A percentile compares a stretch with the other conserved stretches of the same genome.
These are phyloP conservation scores for Eretmodus cyanostictus DNA, from an alignment of 2,113 vertebrate species.

Conservation along the genomic window DNA sequence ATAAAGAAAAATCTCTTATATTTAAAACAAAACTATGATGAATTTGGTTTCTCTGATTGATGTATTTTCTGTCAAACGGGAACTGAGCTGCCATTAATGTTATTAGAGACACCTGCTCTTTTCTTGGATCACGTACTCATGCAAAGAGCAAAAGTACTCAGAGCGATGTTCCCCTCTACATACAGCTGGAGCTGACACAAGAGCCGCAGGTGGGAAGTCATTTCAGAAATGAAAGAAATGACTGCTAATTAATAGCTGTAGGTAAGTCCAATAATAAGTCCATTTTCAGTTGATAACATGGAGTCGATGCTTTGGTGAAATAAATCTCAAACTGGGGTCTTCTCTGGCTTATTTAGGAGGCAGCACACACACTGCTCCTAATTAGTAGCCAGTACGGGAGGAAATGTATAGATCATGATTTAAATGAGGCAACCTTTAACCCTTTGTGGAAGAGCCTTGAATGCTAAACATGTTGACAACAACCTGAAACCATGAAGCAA, in stretches of 20 bases:
- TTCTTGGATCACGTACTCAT: background rate
- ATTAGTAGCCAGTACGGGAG: slow-evolving; percentile 2
- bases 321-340: background rate
- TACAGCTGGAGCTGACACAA: slow-evolving; percentile 12
- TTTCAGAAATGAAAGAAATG: slow-evolving; percentile 4
- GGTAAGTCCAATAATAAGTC: slow-evolving; percentile 33
- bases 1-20: background rate
- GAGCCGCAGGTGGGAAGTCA: slow-evolving; percentile 30
- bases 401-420: background rate
- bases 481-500: background rate
- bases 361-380: background rate
- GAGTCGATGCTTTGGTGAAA: background rate
- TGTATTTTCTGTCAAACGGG: background rate
- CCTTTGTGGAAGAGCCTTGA: background rate
- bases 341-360: background rate
- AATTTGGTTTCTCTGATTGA: background rate
- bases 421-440: background rate
- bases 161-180: background rate
- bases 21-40: background rate
- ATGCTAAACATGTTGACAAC: background rate
- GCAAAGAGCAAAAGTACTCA: background rate
- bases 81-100: background rate
- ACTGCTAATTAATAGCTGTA: slow-evolving; percentile 29
- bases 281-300: background rate
- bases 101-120: slow-evolving; percentile 37